Conservation (phyloP, 2,888 invertebrate genomes). For the Phlogophora meticulosa region DNA sequence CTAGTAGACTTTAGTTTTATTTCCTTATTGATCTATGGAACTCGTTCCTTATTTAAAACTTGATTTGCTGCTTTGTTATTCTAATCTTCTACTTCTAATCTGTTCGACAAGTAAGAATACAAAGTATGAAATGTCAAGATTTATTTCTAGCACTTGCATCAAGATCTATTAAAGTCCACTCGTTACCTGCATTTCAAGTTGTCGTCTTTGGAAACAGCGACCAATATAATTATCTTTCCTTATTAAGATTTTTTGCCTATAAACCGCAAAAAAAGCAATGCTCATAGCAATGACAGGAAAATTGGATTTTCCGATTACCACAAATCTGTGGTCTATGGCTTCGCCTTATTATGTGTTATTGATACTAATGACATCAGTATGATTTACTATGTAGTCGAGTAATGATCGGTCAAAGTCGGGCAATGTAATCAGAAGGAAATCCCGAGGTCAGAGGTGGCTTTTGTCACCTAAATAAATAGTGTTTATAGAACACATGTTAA, state of each 20-base stretch:
- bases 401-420: slow-evolving; percentile 25
- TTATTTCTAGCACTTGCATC: neutral
- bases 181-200: neutral
- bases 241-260: neutral
- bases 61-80: slow-evolving; percentile 14
- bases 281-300: slow-evolving; percentile 24
- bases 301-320: slow-evolving; percentile 28
- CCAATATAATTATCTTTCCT: neutral
- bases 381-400: neutral
- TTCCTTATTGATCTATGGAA: slow-evolving; percentile 38
- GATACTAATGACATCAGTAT: slow-evolving; percentile 38
- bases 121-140: neutral
- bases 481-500: neutral
- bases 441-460: slow-evolving; percentile 19
- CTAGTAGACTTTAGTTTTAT: slow-evolving; percentile 31
- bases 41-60: slow-evolving; percentile 23
- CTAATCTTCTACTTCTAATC: neutral
- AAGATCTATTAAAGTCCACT: neutral
- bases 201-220: neutral
- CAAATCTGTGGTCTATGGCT: slow-evolving; percentile 38
- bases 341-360: slow-evolving; percentile 35
- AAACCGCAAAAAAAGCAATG: neutral
- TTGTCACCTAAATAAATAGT: neutral
- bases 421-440: slow-evolving; percentile 25
- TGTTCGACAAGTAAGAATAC: neutral